Evolutionary conservation across 1,140 invertebrate species (phyloP).

Genomic region (Ostrea denselamellosa): DNA sequence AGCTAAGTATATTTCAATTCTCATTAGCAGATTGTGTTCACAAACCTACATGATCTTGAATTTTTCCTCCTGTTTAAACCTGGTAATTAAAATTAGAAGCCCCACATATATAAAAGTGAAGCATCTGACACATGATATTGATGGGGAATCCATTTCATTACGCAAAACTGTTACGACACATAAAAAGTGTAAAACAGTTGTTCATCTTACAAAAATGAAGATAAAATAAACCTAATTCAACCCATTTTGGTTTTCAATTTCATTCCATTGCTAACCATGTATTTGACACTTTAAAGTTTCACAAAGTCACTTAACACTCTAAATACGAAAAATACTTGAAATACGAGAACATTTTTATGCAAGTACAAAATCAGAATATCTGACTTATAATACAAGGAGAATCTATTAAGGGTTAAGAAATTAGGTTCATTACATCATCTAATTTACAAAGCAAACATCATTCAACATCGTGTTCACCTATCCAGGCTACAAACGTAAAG

Average conservation of each 20-base stretch:
- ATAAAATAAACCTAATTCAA: neutral
- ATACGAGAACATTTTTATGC: too few species aligned
- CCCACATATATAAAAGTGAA: neutral
- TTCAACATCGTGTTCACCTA: too few species aligned
- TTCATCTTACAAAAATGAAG: constrained; percentile 4
- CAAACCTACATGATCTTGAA: neutral
- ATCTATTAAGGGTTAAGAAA: too few species aligned
- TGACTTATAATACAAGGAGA: too few species aligned
- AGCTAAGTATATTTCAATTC: constrained; percentile 13
- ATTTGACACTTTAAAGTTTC: too few species aligned
- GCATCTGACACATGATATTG: neutral
- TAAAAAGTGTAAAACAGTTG: neutral
- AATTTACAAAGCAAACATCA: too few species aligned
- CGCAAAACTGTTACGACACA: neutral
- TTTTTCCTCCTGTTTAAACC: neutral
- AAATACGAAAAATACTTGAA: too few species aligned
- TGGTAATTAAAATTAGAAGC: neutral
- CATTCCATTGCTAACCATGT: neutral
- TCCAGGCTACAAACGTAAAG: neutral
- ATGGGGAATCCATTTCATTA: constrained; percentile 6
- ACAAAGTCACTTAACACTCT: too few species aligned
- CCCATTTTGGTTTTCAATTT: neutral
- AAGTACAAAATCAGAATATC: too few species aligned
- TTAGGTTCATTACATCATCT: too few species aligned
- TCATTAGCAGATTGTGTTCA: neutral